Conservation (phyloP, 2,888 invertebrate genomes). For the Augochlorella aurata region DNA sequence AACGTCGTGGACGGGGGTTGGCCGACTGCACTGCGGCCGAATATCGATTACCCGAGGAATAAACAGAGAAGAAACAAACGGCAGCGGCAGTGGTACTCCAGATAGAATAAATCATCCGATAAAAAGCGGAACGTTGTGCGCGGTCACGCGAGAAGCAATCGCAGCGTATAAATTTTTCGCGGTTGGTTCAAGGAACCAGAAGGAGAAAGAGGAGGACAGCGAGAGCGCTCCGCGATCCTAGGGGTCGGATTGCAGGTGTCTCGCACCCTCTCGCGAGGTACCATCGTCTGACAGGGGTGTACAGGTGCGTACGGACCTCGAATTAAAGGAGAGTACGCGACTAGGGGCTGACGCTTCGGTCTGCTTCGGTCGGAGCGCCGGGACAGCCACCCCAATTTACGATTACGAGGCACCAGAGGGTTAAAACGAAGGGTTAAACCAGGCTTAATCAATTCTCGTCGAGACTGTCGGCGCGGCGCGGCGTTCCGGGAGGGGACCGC, state of each 20-base stretch:
- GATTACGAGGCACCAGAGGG: slow-evolving; percentile 68
- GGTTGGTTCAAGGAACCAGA: slow-evolving; percentile 8
- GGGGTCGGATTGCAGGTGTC: slow-evolving; percentile 19
- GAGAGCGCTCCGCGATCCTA: not conserved
- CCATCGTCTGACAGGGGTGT: slow-evolving; percentile 19
- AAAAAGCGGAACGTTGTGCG: slow-evolving; percentile 32
- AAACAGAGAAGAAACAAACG: slow-evolving; percentile 30
- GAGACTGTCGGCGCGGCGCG: slow-evolving; percentile 41
- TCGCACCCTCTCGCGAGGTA: slow-evolving; percentile 7
- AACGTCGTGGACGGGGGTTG: slow-evolving; percentile 19
- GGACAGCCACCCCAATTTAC: slow-evolving; percentile 68
- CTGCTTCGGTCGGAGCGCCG: slow-evolving; percentile 40
- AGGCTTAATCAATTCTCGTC: slow-evolving; percentile 71
- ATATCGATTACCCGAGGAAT: slow-evolving; percentile 42
- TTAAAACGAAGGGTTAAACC: slow-evolving; percentile 68
- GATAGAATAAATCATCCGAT: slow-evolving; percentile 36
- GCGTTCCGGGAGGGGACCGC: slow-evolving; percentile 19
- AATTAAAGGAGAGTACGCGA: slow-evolving; percentile 42
- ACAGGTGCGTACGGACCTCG: slow-evolving; percentile 31
- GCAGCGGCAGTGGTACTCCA: not conserved
- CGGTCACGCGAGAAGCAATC: slow-evolving; percentile 40
- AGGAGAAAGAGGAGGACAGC: not conserved
- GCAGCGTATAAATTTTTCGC: slow-evolving; percentile 25
- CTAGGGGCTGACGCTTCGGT: slow-evolving; percentile 42
- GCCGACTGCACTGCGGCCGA: slow-evolving; percentile 47